Conservation (phyloP, 1,140 invertebrate genomes). For the Mizuhopecten yessoensis region DNA sequence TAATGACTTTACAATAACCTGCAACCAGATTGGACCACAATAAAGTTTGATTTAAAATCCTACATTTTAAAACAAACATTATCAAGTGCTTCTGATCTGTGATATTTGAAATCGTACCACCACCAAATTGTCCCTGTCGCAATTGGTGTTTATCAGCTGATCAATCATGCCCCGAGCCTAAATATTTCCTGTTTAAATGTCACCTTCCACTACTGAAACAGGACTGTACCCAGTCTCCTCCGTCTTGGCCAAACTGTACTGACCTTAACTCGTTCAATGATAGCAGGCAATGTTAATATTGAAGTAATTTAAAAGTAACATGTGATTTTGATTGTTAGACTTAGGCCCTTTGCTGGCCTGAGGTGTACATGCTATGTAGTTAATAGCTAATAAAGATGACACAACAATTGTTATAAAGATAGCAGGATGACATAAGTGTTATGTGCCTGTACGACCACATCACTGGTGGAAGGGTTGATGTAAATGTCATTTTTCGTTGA, state of each 20-base stretch:
- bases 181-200: constrained; percentile 26
- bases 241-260: neutral
- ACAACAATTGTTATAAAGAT: no score
- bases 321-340: neutral
- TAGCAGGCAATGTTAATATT: neutral
- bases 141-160: neutral
- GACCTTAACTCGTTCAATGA: neutral
- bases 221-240: neutral
- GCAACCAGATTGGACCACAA: no score
- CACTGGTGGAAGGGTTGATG: no score
- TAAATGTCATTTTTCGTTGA: no score
- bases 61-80: neutral
- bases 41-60: neutral
- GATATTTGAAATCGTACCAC: neutral
- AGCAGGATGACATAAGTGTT: neutral
- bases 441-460: no score
- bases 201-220: neutral
- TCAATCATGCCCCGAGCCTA: neutral
- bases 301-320: neutral
- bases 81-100: neutral
- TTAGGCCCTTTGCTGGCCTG: neutral
- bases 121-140: neutral
- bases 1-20: no score
- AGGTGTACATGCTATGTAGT: neutral
- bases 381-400: no score